These are phyloP conservation scores for Drepana falcataria DNA, from an alignment of 2,888 invertebrate genomes.

Conservation along the genomic window DNA sequence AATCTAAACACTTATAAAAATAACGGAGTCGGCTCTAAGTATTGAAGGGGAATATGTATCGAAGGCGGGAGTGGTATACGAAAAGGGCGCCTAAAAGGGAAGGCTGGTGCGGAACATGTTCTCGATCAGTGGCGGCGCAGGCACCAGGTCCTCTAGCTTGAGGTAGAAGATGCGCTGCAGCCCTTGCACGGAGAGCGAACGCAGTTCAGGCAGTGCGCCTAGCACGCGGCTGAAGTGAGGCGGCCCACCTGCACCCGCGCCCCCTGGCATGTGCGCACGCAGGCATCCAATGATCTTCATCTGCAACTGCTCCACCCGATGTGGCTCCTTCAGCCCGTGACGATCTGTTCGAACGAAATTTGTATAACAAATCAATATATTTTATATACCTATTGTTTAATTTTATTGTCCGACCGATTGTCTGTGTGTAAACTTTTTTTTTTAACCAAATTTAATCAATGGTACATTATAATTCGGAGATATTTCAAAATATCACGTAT, in stretches of 20 bases:
- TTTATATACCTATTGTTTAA: too few relatives aligned
- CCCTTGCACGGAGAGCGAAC: constrained; percentile 95
- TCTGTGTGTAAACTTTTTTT: too few relatives aligned
- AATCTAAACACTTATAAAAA: constrained; percentile 72
- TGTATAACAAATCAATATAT: background rate
- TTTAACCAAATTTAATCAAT: too few relatives aligned
- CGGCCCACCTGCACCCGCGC: constrained; percentile 92
- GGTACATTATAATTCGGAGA: too few relatives aligned
- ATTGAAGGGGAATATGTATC: constrained; percentile 51
- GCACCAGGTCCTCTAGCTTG: constrained; percentile 94
- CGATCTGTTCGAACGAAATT: constrained; percentile 82
- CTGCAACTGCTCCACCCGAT: constrained; percentile 95
- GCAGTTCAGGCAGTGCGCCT: constrained; percentile 94
- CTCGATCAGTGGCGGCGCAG: constrained; percentile 95
- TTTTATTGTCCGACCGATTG: too few relatives aligned
- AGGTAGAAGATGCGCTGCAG: constrained; percentile 96
- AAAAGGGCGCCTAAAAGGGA: constrained; percentile 85
- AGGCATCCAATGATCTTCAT: constrained; percentile 97
- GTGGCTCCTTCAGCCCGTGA: constrained; percentile 94
- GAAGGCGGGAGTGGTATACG: constrained; percentile 72
- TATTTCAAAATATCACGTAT: too few relatives aligned
- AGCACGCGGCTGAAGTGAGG: constrained; percentile 96
- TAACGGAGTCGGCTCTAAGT: constrained; percentile 69
- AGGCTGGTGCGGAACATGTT: constrained; percentile 97
- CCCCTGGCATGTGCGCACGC: constrained; percentile 96